Base-by-base conservation (phyloP, 2,888 invertebrate genomes). In the Drymonia ruficornis region DNA sequence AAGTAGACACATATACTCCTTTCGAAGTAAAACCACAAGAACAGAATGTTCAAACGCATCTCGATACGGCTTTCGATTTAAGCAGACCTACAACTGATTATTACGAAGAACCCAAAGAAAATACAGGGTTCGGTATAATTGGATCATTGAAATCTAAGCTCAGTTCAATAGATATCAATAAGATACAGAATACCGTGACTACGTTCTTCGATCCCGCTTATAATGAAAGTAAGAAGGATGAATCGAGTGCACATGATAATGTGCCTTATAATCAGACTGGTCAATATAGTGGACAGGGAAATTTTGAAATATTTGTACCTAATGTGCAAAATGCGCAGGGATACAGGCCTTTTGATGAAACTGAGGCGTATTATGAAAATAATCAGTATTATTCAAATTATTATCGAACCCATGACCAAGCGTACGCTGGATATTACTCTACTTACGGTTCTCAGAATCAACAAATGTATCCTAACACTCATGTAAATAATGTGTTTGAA, bases 111-210 rank as follows among this genome's bases (percentile, higher is more conserved):
- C 49, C 72, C 0, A 83, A 74, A 74, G 89, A 89, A 62, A 54
- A 78, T 0, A 83, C 72, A 78, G 82, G 85, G 5, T 89, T 89
- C 54, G 91, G 90, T 44, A 82, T 92, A 13, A 87, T 92, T 50
- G 91, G 91, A 19, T 91, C 91, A 9, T 74, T 92, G n/a, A 92
- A 91, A 76, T 91, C 91, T 34, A 92, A 91, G 63, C 77, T 92
- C 0, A 84, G 86, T 59, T 81, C 87, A 8, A 74, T 93, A 47
- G 91, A 91, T 72, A 89, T 93, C 12, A 90, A 90, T 74, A 93
- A 89, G 68, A 84, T 93, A 43, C 92, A 92, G 72, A 89, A 80
- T 68, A 88, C 78, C 4, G 91, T 93, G 3, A 91, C 92, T 0
- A 91, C 89, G 0, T 93, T 93, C 65, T 93, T 93, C 46, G 93